Evolutionary conservation across 2,888 invertebrate species (phyloP).

Genomic region (Hartigia nigra): DNA sequence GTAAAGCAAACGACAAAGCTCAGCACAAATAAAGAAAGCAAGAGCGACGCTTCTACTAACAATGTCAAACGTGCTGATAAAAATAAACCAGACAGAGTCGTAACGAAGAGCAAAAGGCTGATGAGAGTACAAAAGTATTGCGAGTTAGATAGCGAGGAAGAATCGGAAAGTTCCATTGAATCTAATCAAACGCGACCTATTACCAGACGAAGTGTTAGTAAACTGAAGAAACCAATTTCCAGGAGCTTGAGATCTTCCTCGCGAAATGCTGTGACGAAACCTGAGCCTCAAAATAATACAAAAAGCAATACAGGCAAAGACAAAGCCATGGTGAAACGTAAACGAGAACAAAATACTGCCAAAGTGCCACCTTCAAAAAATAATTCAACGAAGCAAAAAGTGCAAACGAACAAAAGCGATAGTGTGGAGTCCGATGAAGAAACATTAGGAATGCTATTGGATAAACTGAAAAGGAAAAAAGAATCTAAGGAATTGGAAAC

Average conservation of each 20-base stretch:
- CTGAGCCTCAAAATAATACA: constrained; percentile 41
- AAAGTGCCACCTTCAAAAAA: constrained; percentile 33
- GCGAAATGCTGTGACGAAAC: constrained; percentile 37
- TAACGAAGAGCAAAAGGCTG: constrained; percentile 47
- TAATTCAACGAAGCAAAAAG: constrained; percentile 32
- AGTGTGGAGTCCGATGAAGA: constrained; percentile 75
- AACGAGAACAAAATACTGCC: constrained; percentile 32
- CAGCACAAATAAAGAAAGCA: constrained; percentile 26
- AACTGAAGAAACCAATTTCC: constrained; percentile 39
- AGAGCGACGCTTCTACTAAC: constrained; percentile 49
- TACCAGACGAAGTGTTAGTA: constrained; percentile 47
- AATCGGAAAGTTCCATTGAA: constrained; percentile 54
- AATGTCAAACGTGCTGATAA: constrained; percentile 27
- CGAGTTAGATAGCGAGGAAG: constrained; percentile 57
- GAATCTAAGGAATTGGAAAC: constrained; percentile 19
- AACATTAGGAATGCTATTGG: constrained; percentile 71
- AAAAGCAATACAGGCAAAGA: constrained; percentile 34
- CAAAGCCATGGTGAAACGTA: constrained; percentile 38
- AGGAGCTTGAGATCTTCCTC: constrained; percentile 52
- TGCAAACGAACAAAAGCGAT: constrained; percentile 25
- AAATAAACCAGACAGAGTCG: constrained; percentile 34
- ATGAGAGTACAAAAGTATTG: constrained; percentile 53
- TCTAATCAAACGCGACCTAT: constrained; percentile 45
- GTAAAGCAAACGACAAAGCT: constrained; percentile 46
- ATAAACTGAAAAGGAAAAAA: constrained; percentile 52